A percentile compares a stretch with the other conserved stretches of the same genome.
Conservation (phyloP, 2,113 vertebrate species). For the Naja naja region DNA sequence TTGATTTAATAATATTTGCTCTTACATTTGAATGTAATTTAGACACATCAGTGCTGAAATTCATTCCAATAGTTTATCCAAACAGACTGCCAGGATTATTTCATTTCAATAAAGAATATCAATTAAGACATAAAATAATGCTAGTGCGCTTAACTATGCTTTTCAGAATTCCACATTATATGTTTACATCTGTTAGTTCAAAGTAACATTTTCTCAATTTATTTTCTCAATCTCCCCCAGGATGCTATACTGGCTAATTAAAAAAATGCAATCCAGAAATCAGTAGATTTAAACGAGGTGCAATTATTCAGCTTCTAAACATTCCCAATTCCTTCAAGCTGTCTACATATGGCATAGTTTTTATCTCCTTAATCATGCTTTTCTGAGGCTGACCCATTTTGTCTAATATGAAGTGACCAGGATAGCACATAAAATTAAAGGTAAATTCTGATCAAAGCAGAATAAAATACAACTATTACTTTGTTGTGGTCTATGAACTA, state of each 20-base stretch:
- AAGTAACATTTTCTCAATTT: not conserved
- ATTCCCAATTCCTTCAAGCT: not conserved
- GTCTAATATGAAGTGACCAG: not conserved
- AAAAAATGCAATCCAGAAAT: not conserved
- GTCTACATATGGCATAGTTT: not conserved
- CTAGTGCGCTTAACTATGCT: not conserved
- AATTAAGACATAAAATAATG: conserved; percentile 12
- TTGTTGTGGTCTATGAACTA: not conserved
- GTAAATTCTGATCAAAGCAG: not conserved
- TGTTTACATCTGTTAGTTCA: not conserved
- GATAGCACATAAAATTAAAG: not conserved
- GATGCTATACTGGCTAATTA: not conserved
- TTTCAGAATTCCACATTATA: not conserved
- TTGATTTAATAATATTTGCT: conserved; percentile 20
- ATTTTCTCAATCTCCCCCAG: not conserved
- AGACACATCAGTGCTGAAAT: conserved; percentile 25
- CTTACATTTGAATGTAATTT: conserved; percentile 20
- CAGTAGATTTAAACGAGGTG: not conserved
- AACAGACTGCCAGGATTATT: conserved; percentile 11
- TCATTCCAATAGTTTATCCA: not conserved
- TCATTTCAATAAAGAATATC: not conserved
- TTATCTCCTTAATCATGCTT: not conserved
- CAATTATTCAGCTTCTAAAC: not conserved
- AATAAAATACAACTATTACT: not conserved
- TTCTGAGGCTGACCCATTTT: not conserved